Base-by-base conservation (phyloP, 2,113 vertebrate species). In the Seriola quinqueradiata region DNA sequence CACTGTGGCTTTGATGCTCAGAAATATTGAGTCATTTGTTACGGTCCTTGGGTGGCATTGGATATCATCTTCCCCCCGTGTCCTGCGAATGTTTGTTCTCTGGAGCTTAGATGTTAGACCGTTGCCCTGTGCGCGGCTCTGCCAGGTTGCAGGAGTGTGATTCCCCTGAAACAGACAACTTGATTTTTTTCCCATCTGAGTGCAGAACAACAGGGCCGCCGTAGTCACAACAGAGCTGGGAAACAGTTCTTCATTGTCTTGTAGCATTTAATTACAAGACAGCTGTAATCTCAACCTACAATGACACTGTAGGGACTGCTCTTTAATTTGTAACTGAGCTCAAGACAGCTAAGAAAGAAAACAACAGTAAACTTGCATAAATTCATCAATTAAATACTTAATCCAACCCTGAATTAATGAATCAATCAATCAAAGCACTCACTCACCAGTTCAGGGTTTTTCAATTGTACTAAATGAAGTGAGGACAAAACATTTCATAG, bases 21-120 rank as follows among this genome's bases (percentile, higher is more conserved):
- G 86, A 89, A 90, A 82, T 65, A 83, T 79, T 92, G 89, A 90
- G 87, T 95, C 93, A 92, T 92, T 87, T 81, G 81, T 85, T 89
- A 67, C 68, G 86, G 88, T 75, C 88, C 70, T 75, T 81, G 91
- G 90, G 87, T 92, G 90, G 90, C 85, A 91, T 63, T 74, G 75
- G 84, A 71, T 83, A 89, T 92, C 84, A 44, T 83, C 87, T 87
- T 81, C 73, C 80, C 32, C 32, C 52, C 28, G 61, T 50, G 34
- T 75, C 74, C 66, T 14, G 70, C 36, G 19, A 85, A 44, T 67
- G 59, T 67, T 91, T 86, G 75, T 58, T 81, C 67, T 76, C 70
- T 70, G 79, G 58, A 54, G 66, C 38, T 19, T 52, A 75, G 76
- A 85, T 32, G 46, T 59, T 1, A 46, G 82, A 65, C 32, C 72